Conservation (phyloP, 1,140 invertebrate genomes). For the Vanessa atalanta region DNA sequence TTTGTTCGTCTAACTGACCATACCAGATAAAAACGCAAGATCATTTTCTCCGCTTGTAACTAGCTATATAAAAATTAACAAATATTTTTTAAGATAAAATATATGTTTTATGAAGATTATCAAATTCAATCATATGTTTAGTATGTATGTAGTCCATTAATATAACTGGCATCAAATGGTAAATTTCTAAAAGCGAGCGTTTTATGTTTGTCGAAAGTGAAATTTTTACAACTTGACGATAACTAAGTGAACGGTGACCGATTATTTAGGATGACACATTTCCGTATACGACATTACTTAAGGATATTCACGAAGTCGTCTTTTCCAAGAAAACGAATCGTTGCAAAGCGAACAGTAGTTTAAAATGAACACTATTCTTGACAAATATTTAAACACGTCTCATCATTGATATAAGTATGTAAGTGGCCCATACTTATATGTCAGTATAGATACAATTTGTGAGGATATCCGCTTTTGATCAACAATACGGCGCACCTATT, state of each 20-base stretch:
- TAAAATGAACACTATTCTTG: too few relatives aligned
- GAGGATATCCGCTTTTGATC: conserved; percentile 59
- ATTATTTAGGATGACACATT: conserved; percentile 48
- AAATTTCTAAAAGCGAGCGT: conserved; percentile 18
- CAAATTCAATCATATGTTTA: neutral
- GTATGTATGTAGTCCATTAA: conserved; percentile 1
- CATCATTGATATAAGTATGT: neutral
- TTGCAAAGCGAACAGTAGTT: too few relatives aligned
- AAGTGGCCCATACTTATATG: neutral
- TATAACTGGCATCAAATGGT: conserved; percentile 17
- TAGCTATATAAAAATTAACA: neutral
- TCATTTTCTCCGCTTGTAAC: conserved; percentile 17
- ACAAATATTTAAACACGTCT: neutral
- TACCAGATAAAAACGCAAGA: conserved; percentile 39
- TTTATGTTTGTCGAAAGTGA: conserved; percentile 63
- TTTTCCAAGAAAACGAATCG: too few relatives aligned
- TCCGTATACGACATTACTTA: neutral
- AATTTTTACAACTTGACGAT: conserved; percentile 60
- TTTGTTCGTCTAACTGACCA: conserved; percentile 37
- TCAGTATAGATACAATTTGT: conserved; percentile 16
- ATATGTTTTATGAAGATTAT: too few relatives aligned
- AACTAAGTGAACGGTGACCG: conserved; percentile 51
- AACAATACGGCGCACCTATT: conserved; percentile 62
- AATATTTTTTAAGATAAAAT: too few relatives aligned
- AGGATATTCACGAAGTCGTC: too few relatives aligned